Percentiles rank a stretch among this genome's conserved stretches.
phyloP scores from a whole-genome alignment of 1,140 invertebrate genomes.

The Lepidurus apus region DNA sequence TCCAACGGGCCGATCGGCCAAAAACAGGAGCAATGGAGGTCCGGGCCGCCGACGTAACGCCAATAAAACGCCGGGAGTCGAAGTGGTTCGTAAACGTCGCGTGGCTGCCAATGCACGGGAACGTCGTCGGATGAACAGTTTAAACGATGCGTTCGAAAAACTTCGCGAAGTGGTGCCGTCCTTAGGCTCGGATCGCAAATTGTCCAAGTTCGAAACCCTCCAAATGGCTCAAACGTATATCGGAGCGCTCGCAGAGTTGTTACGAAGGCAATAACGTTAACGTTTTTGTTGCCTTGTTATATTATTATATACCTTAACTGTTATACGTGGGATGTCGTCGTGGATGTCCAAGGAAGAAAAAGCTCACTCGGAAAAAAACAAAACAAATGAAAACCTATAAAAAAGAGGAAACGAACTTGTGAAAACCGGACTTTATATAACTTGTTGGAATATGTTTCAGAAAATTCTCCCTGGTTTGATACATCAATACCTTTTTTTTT shows the following conservation, averaged over 20 bases:
- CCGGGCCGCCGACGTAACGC: conserved; percentile 20
- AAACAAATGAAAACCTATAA: background rate
- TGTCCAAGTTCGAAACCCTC: conserved; percentile 94
- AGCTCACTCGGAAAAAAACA: background rate
- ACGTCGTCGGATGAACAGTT: conserved; percentile 84
- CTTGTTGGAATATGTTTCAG: background rate
- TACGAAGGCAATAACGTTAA: conserved; percentile 48
- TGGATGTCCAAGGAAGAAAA: background rate
- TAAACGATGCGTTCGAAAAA: conserved; percentile 89
- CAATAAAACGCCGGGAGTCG: conserved; percentile 30
- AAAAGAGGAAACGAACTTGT: background rate
- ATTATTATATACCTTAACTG: background rate
- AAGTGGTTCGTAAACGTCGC: conserved; percentile 70
- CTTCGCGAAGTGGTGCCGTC: conserved; percentile 83
- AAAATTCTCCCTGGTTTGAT: background rate
- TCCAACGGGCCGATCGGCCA: background rate
- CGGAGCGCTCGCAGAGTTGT: conserved; percentile 74
- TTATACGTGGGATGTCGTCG: background rate
- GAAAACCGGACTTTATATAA: background rate
- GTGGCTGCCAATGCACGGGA: conserved; percentile 89
- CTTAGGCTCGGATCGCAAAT: conserved; percentile 79
- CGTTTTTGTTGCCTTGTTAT: background rate
- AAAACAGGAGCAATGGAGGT: conserved; percentile 26
- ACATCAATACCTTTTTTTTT: background rate
- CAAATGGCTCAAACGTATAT: conserved; percentile 98